Conservation (phyloP, 2,888 invertebrate species). For the Stramonita haemastoma region DNA sequence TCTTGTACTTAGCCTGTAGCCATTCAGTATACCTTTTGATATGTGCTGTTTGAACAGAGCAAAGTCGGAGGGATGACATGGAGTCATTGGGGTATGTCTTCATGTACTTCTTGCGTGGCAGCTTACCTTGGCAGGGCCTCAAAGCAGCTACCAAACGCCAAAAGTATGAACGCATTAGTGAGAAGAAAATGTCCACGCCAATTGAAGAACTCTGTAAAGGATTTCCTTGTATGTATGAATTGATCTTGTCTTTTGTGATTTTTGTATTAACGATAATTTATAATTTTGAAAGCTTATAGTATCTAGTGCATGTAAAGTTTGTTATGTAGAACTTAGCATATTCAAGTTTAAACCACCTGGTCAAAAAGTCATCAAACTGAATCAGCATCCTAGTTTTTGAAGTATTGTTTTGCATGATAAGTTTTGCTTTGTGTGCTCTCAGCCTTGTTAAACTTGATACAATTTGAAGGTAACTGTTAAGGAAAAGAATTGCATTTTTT, state of each 20-base stretch:
- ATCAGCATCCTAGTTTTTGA: no score
- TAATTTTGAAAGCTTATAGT: neutral
- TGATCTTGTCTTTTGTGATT: neutral
- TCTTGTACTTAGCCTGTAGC: no score
- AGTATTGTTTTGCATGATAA: no score
- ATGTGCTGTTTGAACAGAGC: conserved; percentile 82
- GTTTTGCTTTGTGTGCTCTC: no score
- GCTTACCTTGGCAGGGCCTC: conserved; percentile 99
- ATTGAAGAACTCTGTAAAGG: conserved; percentile 88
- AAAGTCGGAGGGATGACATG: conserved; percentile 97
- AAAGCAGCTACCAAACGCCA: conserved; percentile 99
- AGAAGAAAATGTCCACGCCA: conserved; percentile 99
- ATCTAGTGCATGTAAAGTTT: no score
- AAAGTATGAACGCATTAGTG: conserved; percentile 99
- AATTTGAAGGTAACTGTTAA: no score
- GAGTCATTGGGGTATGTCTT: conserved; percentile 99
- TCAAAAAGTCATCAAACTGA: no score
- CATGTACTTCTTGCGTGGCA: conserved; percentile 99
- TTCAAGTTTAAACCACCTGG: no score
- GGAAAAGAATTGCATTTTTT: no score
- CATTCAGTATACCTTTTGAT: conserved; percentile 45
- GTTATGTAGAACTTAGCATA: no score
- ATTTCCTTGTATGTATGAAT: conserved; percentile 80
- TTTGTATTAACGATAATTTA: neutral
- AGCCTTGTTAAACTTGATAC: no score